These are phyloP conservation scores for Platorchestia sp. DNA, from an alignment of 1,140 invertebrate species.

Conservation along the genomic window DNA sequence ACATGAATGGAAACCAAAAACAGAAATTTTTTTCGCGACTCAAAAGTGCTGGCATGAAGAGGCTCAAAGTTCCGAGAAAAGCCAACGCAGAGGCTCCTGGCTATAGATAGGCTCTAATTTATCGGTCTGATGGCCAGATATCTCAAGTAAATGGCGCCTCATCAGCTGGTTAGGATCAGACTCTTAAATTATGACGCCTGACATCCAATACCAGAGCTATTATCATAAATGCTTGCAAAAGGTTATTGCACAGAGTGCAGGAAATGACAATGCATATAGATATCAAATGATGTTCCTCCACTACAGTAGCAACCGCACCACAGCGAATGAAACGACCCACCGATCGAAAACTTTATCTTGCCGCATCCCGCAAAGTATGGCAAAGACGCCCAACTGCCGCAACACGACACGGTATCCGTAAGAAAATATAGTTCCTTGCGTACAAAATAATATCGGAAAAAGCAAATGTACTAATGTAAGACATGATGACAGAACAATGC, in stretches of 20 bases:
- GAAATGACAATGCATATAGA: background rate
- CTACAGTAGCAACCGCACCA: background rate
- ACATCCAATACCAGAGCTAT: slow-evolving; percentile 1
- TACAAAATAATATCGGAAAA: background rate
- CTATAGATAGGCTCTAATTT: slow-evolving; percentile 37
- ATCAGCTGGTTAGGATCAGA: slow-evolving; percentile 47
- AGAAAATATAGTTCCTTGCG: background rate
- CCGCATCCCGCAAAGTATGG: background rate
- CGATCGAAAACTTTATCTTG: background rate
- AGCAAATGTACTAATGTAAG: background rate
- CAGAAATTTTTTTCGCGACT: background rate
- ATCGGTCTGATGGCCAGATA: slow-evolving; percentile 44
- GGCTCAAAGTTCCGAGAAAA: slow-evolving; percentile 27
- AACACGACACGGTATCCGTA: background rate
- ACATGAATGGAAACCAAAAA: background rate
- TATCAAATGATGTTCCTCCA: background rate
- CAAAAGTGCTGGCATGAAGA: background rate
- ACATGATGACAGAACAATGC: background rate
- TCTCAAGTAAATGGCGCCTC: slow-evolving; percentile 49
- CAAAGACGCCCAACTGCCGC: background rate
- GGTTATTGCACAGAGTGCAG: background rate
- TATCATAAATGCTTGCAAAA: background rate
- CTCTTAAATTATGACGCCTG: slow-evolving; percentile 43
- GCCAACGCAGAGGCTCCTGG: background rate
- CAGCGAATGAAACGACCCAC: background rate